Evolutionary conservation across 2,888 invertebrate genomes (phyloP).

Genomic region (Apodemia hepburni): DNA sequence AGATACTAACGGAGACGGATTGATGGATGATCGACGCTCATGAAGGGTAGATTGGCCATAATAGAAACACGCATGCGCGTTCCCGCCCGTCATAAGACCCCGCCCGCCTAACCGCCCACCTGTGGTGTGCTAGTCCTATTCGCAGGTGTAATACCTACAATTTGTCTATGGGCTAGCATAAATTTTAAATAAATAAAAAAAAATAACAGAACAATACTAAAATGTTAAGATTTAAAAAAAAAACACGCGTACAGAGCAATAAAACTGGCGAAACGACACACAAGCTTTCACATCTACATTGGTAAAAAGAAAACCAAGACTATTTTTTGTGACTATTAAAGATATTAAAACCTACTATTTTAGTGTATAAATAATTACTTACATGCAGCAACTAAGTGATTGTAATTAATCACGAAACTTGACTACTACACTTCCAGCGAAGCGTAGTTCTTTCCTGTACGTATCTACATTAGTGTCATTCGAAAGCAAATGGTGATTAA

Average conservation of each 20-base stretch:
- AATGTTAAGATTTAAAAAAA: conserved; percentile 32
- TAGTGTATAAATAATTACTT: conserved; percentile 36
- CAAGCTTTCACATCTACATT: conserved; percentile 64
- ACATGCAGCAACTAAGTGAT: conserved; percentile 38
- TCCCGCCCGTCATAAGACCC: conserved; percentile 61
- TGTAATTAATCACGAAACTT: conserved; percentile 14
- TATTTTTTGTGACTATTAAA: conserved; percentile 43
- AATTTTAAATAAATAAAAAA: conserved; percentile 24
- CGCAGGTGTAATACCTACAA: conserved; percentile 49
- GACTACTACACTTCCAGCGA: conserved; percentile 26
- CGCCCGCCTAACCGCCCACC: conserved; percentile 73
- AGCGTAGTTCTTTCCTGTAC: conserved; percentile 20
- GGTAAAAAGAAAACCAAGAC: conserved; percentile 51
- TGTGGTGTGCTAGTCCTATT: conserved; percentile 56
- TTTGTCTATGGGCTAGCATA: conserved; percentile 24
- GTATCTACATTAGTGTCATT: conserved; percentile 18
- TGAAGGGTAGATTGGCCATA: conserved; percentile 36
- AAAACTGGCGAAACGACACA: conserved; percentile 67
- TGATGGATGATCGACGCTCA: conserved; percentile 45
- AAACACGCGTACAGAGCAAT: conserved; percentile 43
- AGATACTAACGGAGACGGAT: conserved; percentile 54
- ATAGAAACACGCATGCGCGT: conserved; percentile 62
- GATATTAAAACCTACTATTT: conserved; percentile 42
- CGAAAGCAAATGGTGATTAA: conserved; percentile 25
- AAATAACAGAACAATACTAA: conserved; percentile 27